phyloP scores from a whole-genome alignment of 1,140 invertebrate genomes.

The Trichoplusia ni region DNA sequence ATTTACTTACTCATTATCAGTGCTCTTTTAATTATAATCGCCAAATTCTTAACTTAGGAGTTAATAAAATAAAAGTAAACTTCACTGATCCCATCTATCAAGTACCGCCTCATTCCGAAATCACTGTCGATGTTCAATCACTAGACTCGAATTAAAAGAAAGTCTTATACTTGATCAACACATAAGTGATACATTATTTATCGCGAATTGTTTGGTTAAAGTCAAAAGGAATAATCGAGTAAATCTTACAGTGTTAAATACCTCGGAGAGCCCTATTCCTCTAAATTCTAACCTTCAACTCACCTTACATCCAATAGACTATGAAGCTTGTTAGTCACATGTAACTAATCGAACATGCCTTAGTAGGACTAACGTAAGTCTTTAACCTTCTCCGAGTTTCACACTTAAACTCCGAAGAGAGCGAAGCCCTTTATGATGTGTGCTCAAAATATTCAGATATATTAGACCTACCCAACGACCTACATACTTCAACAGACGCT shows the following conservation, averaged over 20 bases:
- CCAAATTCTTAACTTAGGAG: too few relatives aligned
- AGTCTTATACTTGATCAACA: slow-evolving; percentile 33
- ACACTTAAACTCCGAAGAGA: background rate
- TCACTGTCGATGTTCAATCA: slow-evolving; percentile 34
- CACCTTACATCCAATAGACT: background rate
- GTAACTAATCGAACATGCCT: background rate
- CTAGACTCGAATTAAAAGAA: slow-evolving; percentile 38
- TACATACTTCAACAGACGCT: too few relatives aligned
- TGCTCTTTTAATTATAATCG: too few relatives aligned
- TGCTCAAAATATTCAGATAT: too few relatives aligned
- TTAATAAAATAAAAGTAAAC: slow-evolving; percentile 23
- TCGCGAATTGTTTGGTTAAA: too few relatives aligned
- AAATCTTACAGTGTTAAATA: slow-evolving; percentile 31
- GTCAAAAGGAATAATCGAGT: slow-evolving; percentile 40
- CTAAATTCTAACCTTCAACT: slow-evolving; percentile 33
- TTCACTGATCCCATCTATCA: slow-evolving; percentile 36
- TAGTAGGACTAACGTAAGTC: background rate
- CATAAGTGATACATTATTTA: too few relatives aligned
- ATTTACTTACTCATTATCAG: too few relatives aligned
- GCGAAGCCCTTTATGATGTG: background rate
- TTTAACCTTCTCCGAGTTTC: background rate
- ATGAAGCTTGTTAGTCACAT: background rate
- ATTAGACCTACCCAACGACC: too few relatives aligned
- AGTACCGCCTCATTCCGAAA: slow-evolving; percentile 37
- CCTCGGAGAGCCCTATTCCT: slow-evolving; percentile 17